These are phyloP conservation scores for Calyptomena viridis DNA, from an alignment of 2,113 vertebrate genomes.

Conservation along the genomic window DNA sequence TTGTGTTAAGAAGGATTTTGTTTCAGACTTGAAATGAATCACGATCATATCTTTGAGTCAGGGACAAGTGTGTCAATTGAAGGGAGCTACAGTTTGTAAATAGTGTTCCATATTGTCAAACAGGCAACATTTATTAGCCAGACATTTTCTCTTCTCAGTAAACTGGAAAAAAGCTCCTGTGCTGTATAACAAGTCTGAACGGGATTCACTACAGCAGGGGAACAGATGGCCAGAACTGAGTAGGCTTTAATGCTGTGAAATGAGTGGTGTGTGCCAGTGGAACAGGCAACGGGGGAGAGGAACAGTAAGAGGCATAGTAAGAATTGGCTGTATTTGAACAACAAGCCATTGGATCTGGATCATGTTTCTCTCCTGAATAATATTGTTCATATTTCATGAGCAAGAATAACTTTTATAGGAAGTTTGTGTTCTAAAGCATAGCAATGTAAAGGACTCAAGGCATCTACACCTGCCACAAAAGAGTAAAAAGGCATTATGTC, in stretches of 20 bases:
- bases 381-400: neutral
- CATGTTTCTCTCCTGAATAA: neutral
- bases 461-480: neutral
- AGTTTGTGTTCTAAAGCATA: neutral
- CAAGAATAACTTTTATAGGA: neutral
- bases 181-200: neutral
- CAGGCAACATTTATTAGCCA: slow-evolving; percentile 1
- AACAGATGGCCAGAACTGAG: neutral
- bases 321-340: neutral
- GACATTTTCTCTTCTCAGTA: neutral
- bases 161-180: neutral
- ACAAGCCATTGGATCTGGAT: neutral
- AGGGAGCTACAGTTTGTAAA: slow-evolving; percentile 9
- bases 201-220: neutral
- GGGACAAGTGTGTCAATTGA: neutral
- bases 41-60: neutral
- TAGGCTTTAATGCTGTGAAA: neutral
- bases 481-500: neutral
- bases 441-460: neutral
- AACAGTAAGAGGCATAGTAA: neutral
- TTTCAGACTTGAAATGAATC: neutral
- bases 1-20: neutral
- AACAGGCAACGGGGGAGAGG: neutral
- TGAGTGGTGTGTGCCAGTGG: neutral
- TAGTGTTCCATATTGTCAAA: neutral